Base-by-base conservation (phyloP, 1,140 invertebrate species). In the Drusus annulatus region DNA sequence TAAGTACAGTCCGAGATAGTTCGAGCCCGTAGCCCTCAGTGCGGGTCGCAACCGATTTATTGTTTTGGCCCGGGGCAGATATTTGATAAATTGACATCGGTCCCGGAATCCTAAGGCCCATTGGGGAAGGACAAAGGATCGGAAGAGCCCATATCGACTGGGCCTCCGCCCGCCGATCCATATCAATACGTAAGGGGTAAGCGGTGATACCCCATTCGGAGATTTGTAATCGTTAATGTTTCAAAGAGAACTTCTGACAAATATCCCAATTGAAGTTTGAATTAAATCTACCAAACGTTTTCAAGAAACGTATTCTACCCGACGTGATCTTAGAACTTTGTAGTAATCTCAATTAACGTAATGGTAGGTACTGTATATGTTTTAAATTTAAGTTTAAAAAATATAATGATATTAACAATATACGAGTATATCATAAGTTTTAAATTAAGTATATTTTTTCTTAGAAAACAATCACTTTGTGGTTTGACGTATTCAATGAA, bases 51-150 rank as follows among this genome's bases (percentile, higher is more conserved):
- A 56, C 63, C 62, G 54, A 79, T 79, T 79, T 82, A 79, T 82
- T 82, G 77, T 82, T 79, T 82, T 69, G 45, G 74, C 81, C 60
- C 56, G 56, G 56, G 56, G 62, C 74, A 76, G 79, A 83, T 80
- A 83, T 83, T 83, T 83, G 82, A 81, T 79, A 77, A 80, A 83
- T 83, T 83, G 82, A 79, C 79, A 83, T 83, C 65, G 68, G 77
- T 78, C 31, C 58, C 69, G 76, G 76, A 54, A 45, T 62, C 65
- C 76, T 58, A 10, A 36, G 71, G 60, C 76, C 76, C 69, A 65
- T 73, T 73, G 52, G 52, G 19, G 6, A 58, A 28, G 74, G 74
- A 80, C 81, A 83, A 80, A 80, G 36, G 78, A 60, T 6, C 58
- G 63, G 17, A 23, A 74, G 10, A 36, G 71, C 74, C 76, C 81